phyloP scores from a whole-genome alignment of 1,140 invertebrate genomes.

The Trichogramma pretiosum region DNA sequence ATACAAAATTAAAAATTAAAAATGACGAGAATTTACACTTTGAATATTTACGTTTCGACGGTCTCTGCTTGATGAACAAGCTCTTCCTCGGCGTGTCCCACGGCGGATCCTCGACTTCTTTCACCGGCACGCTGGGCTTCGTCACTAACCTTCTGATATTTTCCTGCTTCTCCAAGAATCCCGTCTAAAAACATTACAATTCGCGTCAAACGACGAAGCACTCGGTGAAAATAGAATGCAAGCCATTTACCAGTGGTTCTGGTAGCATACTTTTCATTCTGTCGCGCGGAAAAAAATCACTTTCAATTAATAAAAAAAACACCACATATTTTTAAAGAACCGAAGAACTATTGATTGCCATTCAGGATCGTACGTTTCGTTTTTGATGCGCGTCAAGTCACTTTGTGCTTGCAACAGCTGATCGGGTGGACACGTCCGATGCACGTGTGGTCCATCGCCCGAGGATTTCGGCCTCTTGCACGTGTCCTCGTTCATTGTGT shows the following conservation, averaged over 20 bases:
- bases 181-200: conserved; percentile 24
- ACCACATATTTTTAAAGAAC: too few relatives aligned
- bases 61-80: conserved; percentile 8
- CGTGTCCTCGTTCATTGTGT: not conserved
- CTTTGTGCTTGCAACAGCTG: too few relatives aligned
- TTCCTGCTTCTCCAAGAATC: conserved; percentile 24
- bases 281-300: too few relatives aligned
- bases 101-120: not conserved
- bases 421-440: too few relatives aligned
- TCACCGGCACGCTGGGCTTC: conserved; percentile 10
- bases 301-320: too few relatives aligned
- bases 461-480: not conserved
- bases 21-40: not conserved
- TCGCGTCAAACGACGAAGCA: too few relatives aligned
- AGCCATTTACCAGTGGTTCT: too few relatives aligned
- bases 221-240: too few relatives aligned
- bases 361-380: too few relatives aligned
- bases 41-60: conserved; percentile 5
- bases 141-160: conserved; percentile 15
- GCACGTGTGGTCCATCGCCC: not conserved
- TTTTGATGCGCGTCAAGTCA: too few relatives aligned
- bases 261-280: too few relatives aligned
- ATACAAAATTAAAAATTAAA: not conserved
- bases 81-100: conserved; percentile 8
- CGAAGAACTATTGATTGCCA: too few relatives aligned